These are phyloP conservation scores for Charina bottae DNA, from an alignment of 2,113 vertebrate genomes.

Conservation along the genomic window DNA sequence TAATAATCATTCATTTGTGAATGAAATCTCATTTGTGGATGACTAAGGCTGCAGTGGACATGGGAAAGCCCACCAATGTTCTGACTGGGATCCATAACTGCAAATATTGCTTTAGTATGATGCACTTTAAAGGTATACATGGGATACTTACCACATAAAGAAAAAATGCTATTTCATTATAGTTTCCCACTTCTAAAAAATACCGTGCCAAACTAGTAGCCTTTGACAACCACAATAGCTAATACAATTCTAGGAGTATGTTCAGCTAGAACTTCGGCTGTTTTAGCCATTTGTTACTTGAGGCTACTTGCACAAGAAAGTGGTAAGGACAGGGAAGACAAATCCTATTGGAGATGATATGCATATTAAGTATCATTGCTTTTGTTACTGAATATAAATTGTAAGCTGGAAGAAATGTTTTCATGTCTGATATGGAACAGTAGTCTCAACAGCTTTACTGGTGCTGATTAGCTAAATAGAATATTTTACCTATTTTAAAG, in stretches of 20 bases:
- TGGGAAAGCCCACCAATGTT: background rate
- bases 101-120: background rate
- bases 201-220: background rate
- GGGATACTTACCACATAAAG: background rate
- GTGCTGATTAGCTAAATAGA: background rate
- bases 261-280: background rate
- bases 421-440: slow-evolving; percentile 18
- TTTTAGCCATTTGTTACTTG: background rate
- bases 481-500: slow-evolving; percentile 22
- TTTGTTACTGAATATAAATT: slow-evolving; percentile 22
- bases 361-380: slow-evolving; percentile 16
- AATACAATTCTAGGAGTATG: background rate
- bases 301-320: rapidly evolving
- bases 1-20: background rate
- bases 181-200: background rate
- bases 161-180: background rate
- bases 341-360: background rate
- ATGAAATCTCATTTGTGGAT: background rate
- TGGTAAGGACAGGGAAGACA: background rate
- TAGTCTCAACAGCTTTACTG: background rate
- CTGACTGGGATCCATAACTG: background rate
- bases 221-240: background rate
- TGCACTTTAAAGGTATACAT: background rate
- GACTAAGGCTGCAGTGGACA: background rate
- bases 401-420: slow-evolving; percentile 35